Base-by-base conservation (phyloP, 2,113 vertebrate genomes). In the Apaloderma vittatum region DNA sequence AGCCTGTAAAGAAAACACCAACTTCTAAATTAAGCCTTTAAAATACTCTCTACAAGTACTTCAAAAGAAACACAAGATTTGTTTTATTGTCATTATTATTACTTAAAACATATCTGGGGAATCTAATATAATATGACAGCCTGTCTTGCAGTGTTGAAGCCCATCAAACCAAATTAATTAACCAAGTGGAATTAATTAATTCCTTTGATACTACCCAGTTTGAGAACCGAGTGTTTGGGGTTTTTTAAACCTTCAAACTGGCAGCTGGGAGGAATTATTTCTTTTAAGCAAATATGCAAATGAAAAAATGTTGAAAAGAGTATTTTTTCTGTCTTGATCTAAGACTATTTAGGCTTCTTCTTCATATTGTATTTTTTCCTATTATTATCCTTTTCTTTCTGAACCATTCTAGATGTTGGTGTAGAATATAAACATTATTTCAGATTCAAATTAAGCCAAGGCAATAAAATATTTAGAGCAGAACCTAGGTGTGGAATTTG, bases 141-240 rank as follows among this genome's bases (percentile, higher is more conserved):
- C 81, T 79, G 62, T 51, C 52, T 92, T 88, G 55, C 18, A 79
- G 34, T 71, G 26, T 59, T 72, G 23, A 94, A 96, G 58, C 88
- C 71, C 37, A 65, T 80, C 61, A 88, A 94, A 77, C 17, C 19
- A 83, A 96, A 95, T 85, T 91, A 96, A 93, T 93, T 90, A 88
- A 76, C 15, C 34, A 89, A 87, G 40, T 52, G n/a, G 43, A 96
- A 90, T 83, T 90, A 91, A 95, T 93, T 85, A 79, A 83, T 88
- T 93, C 63, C 20, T 96, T 86, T 83, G 67, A 83, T 87, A 77
- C 8, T 48, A 70, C 19, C 5, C 86, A 63, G 43, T 76, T 65
- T 70, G 58, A 76, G 71, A 88, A 75, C 43, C 58, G 49, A 92
- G 18, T 21, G 7, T 57, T 87, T 77, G 8, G 4, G 12, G 0